Base-by-base conservation (phyloP, 1,140 invertebrate genomes). In the Proctacanthus coquilletti region DNA sequence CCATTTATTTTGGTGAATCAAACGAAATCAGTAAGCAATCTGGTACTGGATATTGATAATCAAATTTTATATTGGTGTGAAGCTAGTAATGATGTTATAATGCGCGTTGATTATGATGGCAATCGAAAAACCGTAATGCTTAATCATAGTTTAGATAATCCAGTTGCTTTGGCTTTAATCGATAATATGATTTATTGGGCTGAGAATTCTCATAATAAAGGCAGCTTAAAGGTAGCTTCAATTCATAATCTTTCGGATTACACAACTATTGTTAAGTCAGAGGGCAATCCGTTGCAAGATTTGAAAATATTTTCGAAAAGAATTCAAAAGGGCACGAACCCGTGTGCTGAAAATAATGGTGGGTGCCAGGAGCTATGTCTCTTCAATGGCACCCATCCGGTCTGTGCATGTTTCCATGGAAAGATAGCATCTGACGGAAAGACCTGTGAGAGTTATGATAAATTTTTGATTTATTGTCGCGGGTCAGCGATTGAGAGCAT, bases 31-130 rank as follows among this genome's bases (percentile, higher is more conserved):
- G 68, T 89, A 0, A 72, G 61, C 9, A 72, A 73, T 14, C 68
- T 91, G 4, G 73, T 83, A 0, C 52, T 92, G 8, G 86, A 92
- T 55, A 68, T 76, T 18, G 68, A 75, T 3, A 68, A 69, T 17
- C 67, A 67, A 36, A 75, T 76, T 39, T 68, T 97, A 3, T 98
- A 95, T 61, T 97, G 92, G 78, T 83, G 82, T 46, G 92, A 97
- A 61, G 72, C 71, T 15, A 80, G 86, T 46, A 45, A 46, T 0
- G 45, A 56, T 42, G 82, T 78, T 46, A 84, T 98, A 39, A 92
- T 95, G 68, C 72, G 76, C 35, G 69, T 69, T 36, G 60, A 61
- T 19, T 75, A 74, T 53, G 78, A 91, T 62, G 91, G 89, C 0
- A 70, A 65, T 6, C 68, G 77, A 31, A 69, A 77, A 34, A 56